Conservation (phyloP, 2,888 invertebrate genomes). For the Eurytoma californica region DNA sequence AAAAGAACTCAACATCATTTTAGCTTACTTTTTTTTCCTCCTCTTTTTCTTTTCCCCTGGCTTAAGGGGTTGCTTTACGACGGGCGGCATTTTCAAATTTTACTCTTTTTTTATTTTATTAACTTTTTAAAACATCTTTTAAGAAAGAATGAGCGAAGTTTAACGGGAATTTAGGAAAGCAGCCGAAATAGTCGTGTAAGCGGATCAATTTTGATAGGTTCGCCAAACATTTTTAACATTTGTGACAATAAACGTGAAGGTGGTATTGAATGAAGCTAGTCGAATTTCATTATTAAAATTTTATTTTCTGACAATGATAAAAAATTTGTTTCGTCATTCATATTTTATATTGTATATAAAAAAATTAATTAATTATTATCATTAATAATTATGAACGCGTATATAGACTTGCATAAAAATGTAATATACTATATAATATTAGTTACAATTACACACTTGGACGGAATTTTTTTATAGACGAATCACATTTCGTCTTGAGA, state of each 20-base stretch:
- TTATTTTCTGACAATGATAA: slow-evolving; percentile 43
- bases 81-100: slow-evolving; percentile 16
- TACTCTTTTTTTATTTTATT: slow-evolving; percentile 19
- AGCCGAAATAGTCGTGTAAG: background rate
- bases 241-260: slow-evolving; percentile 33
- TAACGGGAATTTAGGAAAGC: no score
- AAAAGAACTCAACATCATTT: background rate
- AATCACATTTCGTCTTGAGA: slow-evolving; percentile 5
- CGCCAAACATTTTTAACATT: slow-evolving; percentile 4
- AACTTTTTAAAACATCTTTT: background rate
- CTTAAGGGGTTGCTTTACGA: background rate
- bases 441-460: slow-evolving; percentile 25
- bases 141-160: no score
- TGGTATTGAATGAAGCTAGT: slow-evolving; percentile 15
- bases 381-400: background rate
- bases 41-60: slow-evolving; percentile 15
- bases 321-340: background rate
- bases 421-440: slow-evolving; percentile 16
- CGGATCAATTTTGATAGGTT: background rate
- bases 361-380: slow-evolving; percentile 1
- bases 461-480: slow-evolving; percentile 30
- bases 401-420: background rate
- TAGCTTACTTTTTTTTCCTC: background rate
- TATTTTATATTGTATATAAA: background rate
- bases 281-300: slow-evolving; percentile 29